These are phyloP conservation scores for Salvelinus sp. DNA, from an alignment of 2,113 vertebrate species.

Conservation along the genomic window DNA sequence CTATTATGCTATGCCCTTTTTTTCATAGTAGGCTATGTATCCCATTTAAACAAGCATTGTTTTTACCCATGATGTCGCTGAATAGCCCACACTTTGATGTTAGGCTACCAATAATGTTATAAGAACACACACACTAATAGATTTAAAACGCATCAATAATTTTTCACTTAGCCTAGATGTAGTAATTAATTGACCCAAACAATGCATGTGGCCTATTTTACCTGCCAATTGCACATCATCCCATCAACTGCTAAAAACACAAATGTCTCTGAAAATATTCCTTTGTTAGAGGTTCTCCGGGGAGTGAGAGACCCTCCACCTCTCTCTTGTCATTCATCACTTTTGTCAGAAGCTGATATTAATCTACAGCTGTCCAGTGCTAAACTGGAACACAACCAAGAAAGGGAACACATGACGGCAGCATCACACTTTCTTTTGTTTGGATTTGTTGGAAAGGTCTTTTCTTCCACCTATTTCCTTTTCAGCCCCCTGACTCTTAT, in stretches of 20 bases:
- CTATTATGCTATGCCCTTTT: too few species aligned
- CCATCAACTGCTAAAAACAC: not conserved
- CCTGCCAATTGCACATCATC: constrained; percentile 9
- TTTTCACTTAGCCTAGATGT: not conserved
- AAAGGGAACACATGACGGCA: constrained; percentile 44
- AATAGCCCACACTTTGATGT: not conserved
- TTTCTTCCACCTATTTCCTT: not conserved
- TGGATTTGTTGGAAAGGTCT: constrained; percentile 4
- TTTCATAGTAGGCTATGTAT: too few species aligned
- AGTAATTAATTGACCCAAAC: constrained; percentile 4
- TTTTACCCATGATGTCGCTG: not conserved
- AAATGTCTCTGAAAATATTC: constrained; percentile 21
- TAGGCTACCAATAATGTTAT: not conserved
- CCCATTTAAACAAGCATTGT: too few species aligned
- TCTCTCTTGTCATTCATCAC: constrained; percentile 58
- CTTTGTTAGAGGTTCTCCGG: constrained; percentile 22
- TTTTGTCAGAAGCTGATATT: constrained; percentile 59
- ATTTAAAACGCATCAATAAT: not conserved
- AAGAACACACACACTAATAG: too few species aligned
- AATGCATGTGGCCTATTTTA: not conserved
- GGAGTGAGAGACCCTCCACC: constrained; percentile 47
- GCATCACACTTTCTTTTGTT: constrained; percentile 21
- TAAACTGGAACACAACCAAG: constrained; percentile 40
- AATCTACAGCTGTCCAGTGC: constrained; percentile 67
- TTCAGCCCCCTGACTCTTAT: not conserved